Percentiles rank a stretch among this genome's conserved stretches.
Evolutionary conservation across 1,140 invertebrate species (phyloP).

Genomic region (Mya arenaria): DNA sequence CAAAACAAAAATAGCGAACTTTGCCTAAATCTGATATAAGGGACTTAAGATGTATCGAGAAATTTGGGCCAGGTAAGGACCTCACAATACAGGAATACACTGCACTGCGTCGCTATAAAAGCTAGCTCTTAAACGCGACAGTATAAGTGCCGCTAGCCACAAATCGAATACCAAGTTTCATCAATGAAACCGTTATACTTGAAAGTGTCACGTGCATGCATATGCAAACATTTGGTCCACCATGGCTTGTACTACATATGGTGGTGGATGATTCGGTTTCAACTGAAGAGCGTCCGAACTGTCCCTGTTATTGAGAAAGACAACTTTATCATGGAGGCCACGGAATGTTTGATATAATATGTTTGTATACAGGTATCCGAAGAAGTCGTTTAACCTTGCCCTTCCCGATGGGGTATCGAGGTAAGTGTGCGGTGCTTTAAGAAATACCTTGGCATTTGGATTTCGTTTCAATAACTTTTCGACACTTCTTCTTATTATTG

Average conservation of each 20-base stretch:
- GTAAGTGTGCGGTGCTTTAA: conserved; percentile 24
- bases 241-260: neutral
- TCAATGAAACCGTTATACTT: too few relatives aligned
- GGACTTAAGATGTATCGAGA: too few relatives aligned
- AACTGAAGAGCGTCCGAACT: neutral
- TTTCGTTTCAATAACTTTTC: neutral
- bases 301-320: conserved; percentile 8
- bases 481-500: neutral
- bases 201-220: conserved; percentile 9
- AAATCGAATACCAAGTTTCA: too few relatives aligned
- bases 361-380: neutral
- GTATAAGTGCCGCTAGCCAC: too few relatives aligned
- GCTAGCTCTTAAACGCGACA: too few relatives aligned
- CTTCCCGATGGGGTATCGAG: neutral
- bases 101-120: too few relatives aligned
- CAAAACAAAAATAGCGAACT: too few relatives aligned
- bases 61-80: too few relatives aligned
- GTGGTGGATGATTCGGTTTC: neutral
- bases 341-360: conserved; percentile 1
- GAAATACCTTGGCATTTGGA: neutral
- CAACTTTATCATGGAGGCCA: conserved; percentile 6
- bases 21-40: too few relatives aligned
- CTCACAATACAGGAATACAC: too few relatives aligned
- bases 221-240: conserved; percentile 21
- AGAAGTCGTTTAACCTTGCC: neutral